Evolutionary conservation across 2,797 vertebrate species (phyloP), one percentile per base, ranked within the genome.

Genomic region (Acanthurus tractus): DNA sequence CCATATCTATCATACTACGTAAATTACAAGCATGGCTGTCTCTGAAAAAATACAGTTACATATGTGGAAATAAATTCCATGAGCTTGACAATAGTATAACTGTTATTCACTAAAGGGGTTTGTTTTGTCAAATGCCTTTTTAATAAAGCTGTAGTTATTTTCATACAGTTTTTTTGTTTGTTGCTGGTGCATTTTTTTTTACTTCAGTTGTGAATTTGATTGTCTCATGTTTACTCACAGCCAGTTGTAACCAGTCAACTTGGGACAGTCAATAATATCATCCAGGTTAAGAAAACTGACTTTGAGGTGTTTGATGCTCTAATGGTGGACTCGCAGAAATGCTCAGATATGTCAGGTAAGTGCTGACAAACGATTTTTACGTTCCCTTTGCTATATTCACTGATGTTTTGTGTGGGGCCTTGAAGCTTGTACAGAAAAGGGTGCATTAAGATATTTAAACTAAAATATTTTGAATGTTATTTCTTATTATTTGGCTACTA

Each of bases 291-390:
- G 96, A 98, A 97, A 93, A 99, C 98, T 0, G 98, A 99, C 94
- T 99, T 99, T 88, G 98, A 99, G 95, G 98, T 99, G 56, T 99
- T 99, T 3, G 98, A 99, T 80, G 98, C 98, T 64, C 95, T 99
- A 65, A 98, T 99, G 98, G 98, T 99, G 86, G 98, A 99, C 93
- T 99, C 98, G 1, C 97, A 98, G 52, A 99, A 99, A 84, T 97
- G 96, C 87, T 99, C 97, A 0, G 98, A 99, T 63, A 80, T 97
- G 93, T 99, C 98, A 89, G 98, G 98, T 99, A 90, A 80, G 95
- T 88, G 23, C 18, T 42, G 18, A 49, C 4, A 10, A 2, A 15
- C 0, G 6, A 0, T 17, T 29, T 52, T 10, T 2, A 34, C 18
- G 1, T 62, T 42, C 15, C 5, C 8, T 22, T 8, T 34, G 20